A percentile compares a stretch with the other conserved stretches of the same genome.
These are phyloP conservation scores for Epinotia nisella DNA, from an alignment of 2,888 invertebrate species.

Conservation along the genomic window DNA sequence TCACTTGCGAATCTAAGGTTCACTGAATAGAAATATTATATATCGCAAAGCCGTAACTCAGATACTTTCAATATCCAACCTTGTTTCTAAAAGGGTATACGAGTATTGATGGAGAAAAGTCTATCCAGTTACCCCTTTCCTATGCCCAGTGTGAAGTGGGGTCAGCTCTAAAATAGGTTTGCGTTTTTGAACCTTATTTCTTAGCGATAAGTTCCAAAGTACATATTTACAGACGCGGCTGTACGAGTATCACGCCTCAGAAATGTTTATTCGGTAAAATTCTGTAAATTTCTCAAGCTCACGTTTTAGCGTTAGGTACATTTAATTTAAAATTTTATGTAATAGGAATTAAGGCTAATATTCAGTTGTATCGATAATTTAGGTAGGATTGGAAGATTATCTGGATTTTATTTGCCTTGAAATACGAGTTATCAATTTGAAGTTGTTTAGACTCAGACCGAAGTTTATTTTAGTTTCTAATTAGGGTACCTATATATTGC, in stretches of 20 bases:
- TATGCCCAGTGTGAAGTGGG: background rate
- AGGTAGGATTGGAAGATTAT: background rate
- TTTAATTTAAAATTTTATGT: background rate
- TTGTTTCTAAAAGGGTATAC: background rate
- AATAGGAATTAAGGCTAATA: background rate
- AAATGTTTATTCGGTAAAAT: constrained; percentile 25
- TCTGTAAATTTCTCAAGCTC: background rate
- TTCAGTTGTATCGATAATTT: background rate
- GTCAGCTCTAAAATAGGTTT: background rate
- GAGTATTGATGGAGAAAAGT: background rate
- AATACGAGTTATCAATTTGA: background rate
- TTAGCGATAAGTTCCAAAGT: background rate
- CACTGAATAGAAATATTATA: constrained; percentile 28
- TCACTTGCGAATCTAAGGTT: background rate
- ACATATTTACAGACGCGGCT: background rate
- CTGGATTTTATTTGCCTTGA: background rate
- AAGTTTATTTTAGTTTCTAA: background rate
- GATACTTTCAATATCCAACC: background rate
- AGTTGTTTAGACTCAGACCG: background rate
- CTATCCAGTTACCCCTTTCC: background rate
- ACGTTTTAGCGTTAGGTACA: background rate
- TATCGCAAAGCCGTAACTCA: constrained; percentile 8
- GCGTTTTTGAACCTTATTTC: background rate
- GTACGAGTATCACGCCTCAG: background rate
- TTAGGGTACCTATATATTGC: background rate